A percentile compares a stretch with the other conserved stretches of the same genome.
phyloP scores from a whole-genome alignment of 2,797 vertebrate genomes.

The Liasis olivaceus region DNA sequence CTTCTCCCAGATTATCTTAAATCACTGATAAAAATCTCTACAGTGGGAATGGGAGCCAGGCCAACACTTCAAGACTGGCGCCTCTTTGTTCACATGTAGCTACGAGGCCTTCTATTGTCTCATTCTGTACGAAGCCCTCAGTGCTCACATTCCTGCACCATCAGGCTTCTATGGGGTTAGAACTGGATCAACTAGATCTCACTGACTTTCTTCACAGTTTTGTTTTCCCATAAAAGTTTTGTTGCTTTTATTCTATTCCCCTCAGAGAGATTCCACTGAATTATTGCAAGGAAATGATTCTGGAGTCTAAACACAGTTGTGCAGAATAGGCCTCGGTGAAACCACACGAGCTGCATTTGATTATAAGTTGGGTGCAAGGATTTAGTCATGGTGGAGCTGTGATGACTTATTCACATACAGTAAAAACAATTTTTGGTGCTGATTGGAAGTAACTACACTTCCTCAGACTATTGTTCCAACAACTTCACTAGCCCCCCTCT shows the following conservation, averaged over 20 bases:
- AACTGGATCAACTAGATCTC: neutral
- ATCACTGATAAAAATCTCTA: neutral
- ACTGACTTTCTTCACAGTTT: neutral
- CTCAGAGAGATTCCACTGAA: neutral
- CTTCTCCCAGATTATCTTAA: neutral
- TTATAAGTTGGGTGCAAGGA: neutral
- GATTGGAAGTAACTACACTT: neutral
- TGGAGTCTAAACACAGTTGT: neutral
- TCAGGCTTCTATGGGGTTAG: neutral
- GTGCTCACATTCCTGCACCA: neutral
- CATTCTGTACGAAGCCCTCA: conserved; percentile 26
- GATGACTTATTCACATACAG: neutral
- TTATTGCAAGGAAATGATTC: neutral
- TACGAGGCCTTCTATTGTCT: conserved; percentile 37
- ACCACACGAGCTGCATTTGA: neutral
- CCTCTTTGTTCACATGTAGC: conserved; percentile 35
- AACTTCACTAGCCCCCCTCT: neutral
- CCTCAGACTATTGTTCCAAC: neutral
- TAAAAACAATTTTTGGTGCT: neutral
- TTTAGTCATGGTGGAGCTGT: neutral
- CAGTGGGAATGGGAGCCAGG: conserved; percentile 35
- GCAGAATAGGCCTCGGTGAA: neutral
- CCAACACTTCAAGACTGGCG: conserved; percentile 33
- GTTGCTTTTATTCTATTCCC: neutral
- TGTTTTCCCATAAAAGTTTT: neutral